A percentile compares a stretch with the other conserved stretches of the same genome.
These are phyloP conservation scores for Eledona agricola DNA, from an alignment of 2,888 invertebrate species.

Conservation along the genomic window DNA sequence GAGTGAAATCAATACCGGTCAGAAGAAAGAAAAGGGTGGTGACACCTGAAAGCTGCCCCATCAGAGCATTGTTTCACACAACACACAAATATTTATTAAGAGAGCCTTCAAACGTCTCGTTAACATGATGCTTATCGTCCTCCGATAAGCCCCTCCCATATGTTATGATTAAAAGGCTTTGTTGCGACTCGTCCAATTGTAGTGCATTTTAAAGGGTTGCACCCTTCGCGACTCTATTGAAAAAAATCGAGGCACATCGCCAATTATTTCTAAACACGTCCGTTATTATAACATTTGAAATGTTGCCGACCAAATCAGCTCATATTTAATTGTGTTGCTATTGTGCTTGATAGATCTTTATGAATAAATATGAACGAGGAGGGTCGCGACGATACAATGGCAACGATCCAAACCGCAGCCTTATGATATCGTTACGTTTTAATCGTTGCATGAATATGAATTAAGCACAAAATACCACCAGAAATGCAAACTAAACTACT, in stretches of 20 bases:
- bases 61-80: background rate
- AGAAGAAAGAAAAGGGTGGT: conserved; percentile 11
- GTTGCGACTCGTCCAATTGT: conserved; percentile 47
- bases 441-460: conserved; percentile 24
- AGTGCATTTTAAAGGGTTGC: conserved; percentile 40
- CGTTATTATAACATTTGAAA: conserved; percentile 56
- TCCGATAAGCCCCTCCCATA: conserved; percentile 47
- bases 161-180: conserved; percentile 51
- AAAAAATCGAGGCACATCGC: conserved; percentile 38
- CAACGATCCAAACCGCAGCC: conserved; percentile 27
- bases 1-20: conserved; percentile 21
- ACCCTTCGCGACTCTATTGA: conserved; percentile 24
- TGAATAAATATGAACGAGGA: conserved; percentile 47
- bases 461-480: conserved; percentile 8
- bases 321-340: conserved; percentile 56
- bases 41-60: background rate
- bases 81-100: conserved; percentile 17
- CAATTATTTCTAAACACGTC: conserved; percentile 57
- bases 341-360: conserved; percentile 53
- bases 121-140: conserved; percentile 39
- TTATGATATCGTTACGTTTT: conserved; percentile 29
- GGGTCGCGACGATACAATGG: conserved; percentile 12
- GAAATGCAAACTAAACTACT: too few species aligned
- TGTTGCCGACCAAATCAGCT: conserved; percentile 49
- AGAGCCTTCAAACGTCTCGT: conserved; percentile 41